Evolutionary conservation across 2,888 invertebrate species (phyloP).

Genomic region (Tenthredo distinguenda): DNA sequence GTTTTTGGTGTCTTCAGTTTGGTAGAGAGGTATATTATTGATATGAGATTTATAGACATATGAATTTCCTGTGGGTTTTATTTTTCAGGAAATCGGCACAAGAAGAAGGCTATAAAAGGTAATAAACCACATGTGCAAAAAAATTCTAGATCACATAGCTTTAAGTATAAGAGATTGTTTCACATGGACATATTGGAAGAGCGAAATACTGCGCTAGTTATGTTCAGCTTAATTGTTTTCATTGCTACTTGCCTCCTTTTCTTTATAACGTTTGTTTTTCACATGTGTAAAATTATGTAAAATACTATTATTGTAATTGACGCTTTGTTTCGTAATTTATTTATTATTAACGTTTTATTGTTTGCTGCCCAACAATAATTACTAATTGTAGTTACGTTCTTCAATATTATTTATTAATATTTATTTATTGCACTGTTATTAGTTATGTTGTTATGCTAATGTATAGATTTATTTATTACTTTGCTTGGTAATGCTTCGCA

Average conservation of each 20-base stretch:
- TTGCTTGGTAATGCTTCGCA: conserved; percentile 44
- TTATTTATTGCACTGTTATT: conserved; percentile 54
- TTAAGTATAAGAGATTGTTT: conserved; percentile 71
- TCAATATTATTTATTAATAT: conserved; percentile 29
- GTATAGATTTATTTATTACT: conserved; percentile 31
- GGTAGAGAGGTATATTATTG: background rate
- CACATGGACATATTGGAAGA: conserved; percentile 71
- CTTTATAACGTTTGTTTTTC: conserved; percentile 72
- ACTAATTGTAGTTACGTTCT: background rate
- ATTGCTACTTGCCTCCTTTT: conserved; percentile 72
- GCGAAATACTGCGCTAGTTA: conserved; percentile 70
- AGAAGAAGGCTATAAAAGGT: conserved; percentile 76
- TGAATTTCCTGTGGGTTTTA: conserved; percentile 7
- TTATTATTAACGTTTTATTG: conserved; percentile 5
- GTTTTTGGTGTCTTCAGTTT: background rate
- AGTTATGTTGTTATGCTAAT: background rate
- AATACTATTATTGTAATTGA: background rate
- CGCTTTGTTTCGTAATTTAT: background rate
- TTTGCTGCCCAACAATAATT: conserved; percentile 33
- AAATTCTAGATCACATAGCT: conserved; percentile 68
- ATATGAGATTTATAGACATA: background rate
- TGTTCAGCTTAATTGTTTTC: conserved; percentile 72
- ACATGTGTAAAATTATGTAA: conserved; percentile 67
- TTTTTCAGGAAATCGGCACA: conserved; percentile 74
- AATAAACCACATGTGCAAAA: conserved; percentile 70